Evolutionary conservation across 2,888 invertebrate genomes (phyloP).

Genomic region (Lithophane ornitopus): DNA sequence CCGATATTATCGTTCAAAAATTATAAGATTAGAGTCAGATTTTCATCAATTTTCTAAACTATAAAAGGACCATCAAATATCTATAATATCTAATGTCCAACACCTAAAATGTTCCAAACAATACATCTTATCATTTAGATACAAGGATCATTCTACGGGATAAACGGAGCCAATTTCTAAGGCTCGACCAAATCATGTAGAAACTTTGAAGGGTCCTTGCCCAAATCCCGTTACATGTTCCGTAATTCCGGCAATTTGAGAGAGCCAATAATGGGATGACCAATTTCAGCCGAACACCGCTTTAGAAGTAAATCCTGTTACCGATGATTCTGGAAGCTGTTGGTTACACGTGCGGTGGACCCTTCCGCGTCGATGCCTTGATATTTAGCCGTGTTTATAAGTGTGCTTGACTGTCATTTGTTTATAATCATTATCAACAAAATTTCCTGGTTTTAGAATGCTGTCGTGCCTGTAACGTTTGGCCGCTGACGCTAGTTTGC

Average conservation of each 20-base stretch:
- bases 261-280: conserved; percentile 53
- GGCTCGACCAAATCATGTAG: conserved; percentile 37
- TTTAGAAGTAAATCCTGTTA: conserved; percentile 51
- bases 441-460: background rate
- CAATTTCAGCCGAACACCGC: conserved; percentile 46
- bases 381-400: background rate
- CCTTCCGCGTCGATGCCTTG: conserved; percentile 11
- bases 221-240: conserved; percentile 55
- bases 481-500: no score
- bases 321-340: conserved; percentile 44
- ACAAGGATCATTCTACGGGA: conserved; percentile 2
- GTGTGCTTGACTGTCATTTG: background rate
- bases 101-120: background rate
- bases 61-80: background rate
- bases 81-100: background rate
- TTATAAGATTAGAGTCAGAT: background rate
- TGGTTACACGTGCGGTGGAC: conserved; percentile 10
- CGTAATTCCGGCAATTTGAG: conserved; percentile 57
- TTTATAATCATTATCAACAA: background rate
- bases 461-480: background rate
- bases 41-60: background rate
- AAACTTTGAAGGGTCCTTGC: conserved; percentile 49
- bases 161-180: conserved; percentile 37
- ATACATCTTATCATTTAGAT: conserved; percentile 14
- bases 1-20: background rate